Conservation (phyloP, 2,797 vertebrate species). For the Moxostoma hubbsi region DNA sequence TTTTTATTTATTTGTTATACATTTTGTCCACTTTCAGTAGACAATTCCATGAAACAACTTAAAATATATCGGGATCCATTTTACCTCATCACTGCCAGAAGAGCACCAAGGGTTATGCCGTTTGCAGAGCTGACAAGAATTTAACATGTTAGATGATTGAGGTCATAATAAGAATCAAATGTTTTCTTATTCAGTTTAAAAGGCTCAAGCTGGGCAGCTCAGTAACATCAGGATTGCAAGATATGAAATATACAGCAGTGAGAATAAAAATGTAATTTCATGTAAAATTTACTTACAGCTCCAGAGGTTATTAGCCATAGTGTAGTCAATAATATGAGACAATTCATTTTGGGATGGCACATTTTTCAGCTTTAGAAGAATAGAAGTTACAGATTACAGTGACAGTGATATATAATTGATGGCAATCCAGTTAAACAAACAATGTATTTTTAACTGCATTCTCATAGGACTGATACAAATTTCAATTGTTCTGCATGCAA, state of each 20-base stretch:
- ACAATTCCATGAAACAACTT: background rate
- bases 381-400: background rate
- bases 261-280: background rate
- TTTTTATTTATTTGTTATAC: background rate
- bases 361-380: background rate
- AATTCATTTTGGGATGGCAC: constrained; percentile 13
- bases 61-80: background rate
- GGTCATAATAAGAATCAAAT: background rate
- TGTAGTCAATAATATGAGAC: constrained; percentile 22
- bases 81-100: constrained; percentile 72
- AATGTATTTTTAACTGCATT: background rate
- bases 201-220: background rate
- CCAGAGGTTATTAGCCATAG: constrained; percentile 28
- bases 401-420: background rate
- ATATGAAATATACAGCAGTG: background rate
- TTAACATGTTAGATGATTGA: background rate
- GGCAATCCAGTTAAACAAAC: background rate
- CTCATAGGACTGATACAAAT: background rate
- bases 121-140: constrained; percentile 58
- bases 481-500: background rate
- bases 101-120: constrained; percentile 58
- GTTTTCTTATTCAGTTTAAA: background rate
- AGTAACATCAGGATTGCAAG: background rate
- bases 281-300: constrained; percentile 35
- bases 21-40: background rate